Percentiles rank a stretch among this genome's conserved stretches.
Evolutionary conservation across 2,797 vertebrate genomes (phyloP).

Genomic region (Chelidonichthys spinosus): DNA sequence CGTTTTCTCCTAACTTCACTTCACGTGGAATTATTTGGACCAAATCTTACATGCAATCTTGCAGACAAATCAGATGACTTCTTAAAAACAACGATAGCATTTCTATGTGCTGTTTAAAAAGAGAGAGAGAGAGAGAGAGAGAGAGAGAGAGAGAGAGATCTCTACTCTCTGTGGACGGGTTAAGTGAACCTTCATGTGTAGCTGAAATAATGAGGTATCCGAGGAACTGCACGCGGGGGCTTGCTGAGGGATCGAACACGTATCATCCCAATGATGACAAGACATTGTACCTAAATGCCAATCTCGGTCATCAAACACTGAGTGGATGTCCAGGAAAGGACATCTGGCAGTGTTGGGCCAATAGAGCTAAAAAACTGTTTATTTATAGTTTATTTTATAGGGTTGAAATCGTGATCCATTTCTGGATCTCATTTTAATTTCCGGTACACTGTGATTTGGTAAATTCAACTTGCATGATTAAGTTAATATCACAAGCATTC

Average conservation of each 20-base stretch:
- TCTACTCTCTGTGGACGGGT: not conserved
- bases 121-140: too few relatives aligned
- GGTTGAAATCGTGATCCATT: not conserved
- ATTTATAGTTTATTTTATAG: not conserved
- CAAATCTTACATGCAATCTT: not conserved
- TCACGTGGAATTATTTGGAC: not conserved
- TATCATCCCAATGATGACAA: not conserved
- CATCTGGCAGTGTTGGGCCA: slow-evolving; percentile 3
- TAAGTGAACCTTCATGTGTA: not conserved
- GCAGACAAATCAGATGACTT: not conserved
- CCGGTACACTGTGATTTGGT: too few relatives aligned
- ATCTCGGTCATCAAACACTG: not conserved
- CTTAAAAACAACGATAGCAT: not conserved
- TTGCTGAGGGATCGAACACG: not conserved
- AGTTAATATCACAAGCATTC: not conserved
- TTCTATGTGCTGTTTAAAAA: not conserved
- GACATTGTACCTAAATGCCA: not conserved
- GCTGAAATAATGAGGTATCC: not conserved
- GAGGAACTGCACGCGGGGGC: not conserved
- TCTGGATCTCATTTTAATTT: not conserved
- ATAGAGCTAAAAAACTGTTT: not conserved
- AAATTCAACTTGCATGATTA: not conserved
- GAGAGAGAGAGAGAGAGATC: too few relatives aligned
- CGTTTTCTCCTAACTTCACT: not conserved
- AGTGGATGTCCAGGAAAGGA: slow-evolving; percentile 2